These are phyloP conservation scores for Poicephalus meyeri DNA, from an alignment of 2,113 vertebrate genomes.

Conservation along the genomic window DNA sequence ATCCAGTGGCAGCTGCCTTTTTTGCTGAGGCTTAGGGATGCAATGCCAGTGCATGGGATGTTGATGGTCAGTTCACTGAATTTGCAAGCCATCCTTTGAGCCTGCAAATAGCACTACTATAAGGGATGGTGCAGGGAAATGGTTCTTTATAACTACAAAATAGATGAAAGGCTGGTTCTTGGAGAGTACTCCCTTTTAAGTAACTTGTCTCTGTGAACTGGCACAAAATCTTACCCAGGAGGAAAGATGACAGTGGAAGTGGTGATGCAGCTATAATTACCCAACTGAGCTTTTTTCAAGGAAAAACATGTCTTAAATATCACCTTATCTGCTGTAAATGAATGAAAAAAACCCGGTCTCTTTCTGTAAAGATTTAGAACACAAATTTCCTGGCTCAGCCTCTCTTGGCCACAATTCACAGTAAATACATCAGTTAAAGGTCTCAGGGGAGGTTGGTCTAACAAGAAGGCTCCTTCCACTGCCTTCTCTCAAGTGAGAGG, in stretches of 20 bases:
- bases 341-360: neutral
- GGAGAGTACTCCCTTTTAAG: neutral
- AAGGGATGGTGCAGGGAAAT: neutral
- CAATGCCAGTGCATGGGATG: accelerated
- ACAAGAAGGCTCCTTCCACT: neutral
- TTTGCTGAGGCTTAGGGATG: neutral
- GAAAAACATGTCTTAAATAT: neutral
- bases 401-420: neutral
- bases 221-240: neutral
- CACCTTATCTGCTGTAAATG: neutral
- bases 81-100: neutral
- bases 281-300: neutral
- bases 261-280: neutral
- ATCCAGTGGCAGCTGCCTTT: neutral
- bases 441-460: neutral
- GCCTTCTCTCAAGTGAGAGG: neutral
- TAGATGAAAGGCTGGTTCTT: neutral
- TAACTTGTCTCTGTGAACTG: neutral
- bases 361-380: neutral
- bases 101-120: neutral
- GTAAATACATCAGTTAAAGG: neutral
- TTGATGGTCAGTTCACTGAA: neutral
- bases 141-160: neutral
- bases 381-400: neutral
- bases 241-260: neutral